A percentile compares a stretch with the other conserved stretches of the same genome.
Evolutionary conservation across 2,888 invertebrate species (phyloP).

Genomic region (Apodemia duryi): DNA sequence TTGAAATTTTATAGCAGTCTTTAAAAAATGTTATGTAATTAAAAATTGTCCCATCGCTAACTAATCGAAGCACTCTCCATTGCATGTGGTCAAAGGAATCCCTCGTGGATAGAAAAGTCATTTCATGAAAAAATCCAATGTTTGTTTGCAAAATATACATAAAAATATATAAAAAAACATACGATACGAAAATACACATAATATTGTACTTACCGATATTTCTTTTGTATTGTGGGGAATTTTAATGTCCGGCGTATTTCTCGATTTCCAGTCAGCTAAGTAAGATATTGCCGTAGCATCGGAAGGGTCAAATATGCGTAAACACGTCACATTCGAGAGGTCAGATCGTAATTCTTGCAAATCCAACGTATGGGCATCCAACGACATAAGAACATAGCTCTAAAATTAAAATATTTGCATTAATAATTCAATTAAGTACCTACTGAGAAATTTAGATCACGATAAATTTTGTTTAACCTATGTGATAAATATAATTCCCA

Average conservation of each 20-base stretch:
- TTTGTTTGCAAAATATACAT: too few relatives aligned
- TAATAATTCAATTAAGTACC: neutral
- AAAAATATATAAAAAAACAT: neutral
- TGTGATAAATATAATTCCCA: too few relatives aligned
- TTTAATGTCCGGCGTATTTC: slow-evolving; percentile 39
- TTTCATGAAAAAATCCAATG: too few relatives aligned
- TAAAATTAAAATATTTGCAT: slow-evolving; percentile 36
- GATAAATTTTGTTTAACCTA: too few relatives aligned
- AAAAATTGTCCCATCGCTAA: too few relatives aligned
- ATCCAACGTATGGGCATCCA: slow-evolving; percentile 84
- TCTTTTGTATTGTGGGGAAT: slow-evolving; percentile 54
- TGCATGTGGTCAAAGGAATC: too few relatives aligned
- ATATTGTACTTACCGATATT: slow-evolving; percentile 36
- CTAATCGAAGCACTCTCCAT: too few relatives aligned
- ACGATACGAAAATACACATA: neutral
- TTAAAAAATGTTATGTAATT: too few relatives aligned
- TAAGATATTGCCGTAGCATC: slow-evolving; percentile 70
- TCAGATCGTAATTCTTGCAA: slow-evolving; percentile 80
- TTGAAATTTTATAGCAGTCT: too few relatives aligned
- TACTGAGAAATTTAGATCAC: too few relatives aligned
- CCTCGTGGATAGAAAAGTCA: too few relatives aligned
- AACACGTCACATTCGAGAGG: slow-evolving; percentile 84
- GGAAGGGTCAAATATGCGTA: slow-evolving; percentile 82
- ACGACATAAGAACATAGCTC: slow-evolving; percentile 68
- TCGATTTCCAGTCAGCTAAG: slow-evolving; percentile 68